Conservation (phyloP, 2,797 vertebrate species). For the Sphaeramia orbicularis region DNA sequence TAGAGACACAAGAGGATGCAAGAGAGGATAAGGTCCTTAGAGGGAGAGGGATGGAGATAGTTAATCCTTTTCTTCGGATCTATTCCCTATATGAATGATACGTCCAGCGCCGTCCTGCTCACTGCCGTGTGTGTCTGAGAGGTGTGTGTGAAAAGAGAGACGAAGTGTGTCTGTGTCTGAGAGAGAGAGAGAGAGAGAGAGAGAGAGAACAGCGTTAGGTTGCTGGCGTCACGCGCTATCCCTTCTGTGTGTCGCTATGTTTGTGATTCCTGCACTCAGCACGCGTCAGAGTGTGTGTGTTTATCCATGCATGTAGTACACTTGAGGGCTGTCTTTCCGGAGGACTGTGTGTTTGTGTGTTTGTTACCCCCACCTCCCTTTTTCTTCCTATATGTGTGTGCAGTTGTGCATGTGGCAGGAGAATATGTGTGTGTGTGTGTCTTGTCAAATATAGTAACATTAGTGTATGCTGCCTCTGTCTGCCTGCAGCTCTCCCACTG, state of each 20-base stretch:
- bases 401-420: slow-evolving; percentile 73
- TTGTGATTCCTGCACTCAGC: slow-evolving; percentile 81
- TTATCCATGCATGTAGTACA: slow-evolving; percentile 51
- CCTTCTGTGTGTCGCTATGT: slow-evolving; percentile 80
- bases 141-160: slow-evolving; percentile 60
- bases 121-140: slow-evolving; percentile 66
- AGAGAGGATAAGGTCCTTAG: slow-evolving; percentile 71
- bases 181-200: slow-evolving; percentile 36
- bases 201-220: slow-evolving; percentile 65
- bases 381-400: slow-evolving; percentile 66
- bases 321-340: slow-evolving; percentile 58
- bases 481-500: slow-evolving; percentile 79
- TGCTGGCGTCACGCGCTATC: slow-evolving; percentile 75
- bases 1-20: slow-evolving; percentile 67
- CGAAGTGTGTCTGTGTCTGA: slow-evolving; percentile 26
- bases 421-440: slow-evolving; percentile 63
- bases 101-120: slow-evolving; percentile 63
- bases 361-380: slow-evolving; percentile 50
- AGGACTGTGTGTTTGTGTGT: slow-evolving; percentile 54
- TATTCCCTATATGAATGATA: slow-evolving; percentile 65
- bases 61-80: slow-evolving; percentile 77
- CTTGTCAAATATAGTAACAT: slow-evolving; percentile 87
- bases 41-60: slow-evolving; percentile 67
- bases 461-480: slow-evolving; percentile 79
- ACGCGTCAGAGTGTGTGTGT: slow-evolving; percentile 61